Conservation (phyloP, 2,113 vertebrate genomes). For the Pelecanoides urinatrix region DNA sequence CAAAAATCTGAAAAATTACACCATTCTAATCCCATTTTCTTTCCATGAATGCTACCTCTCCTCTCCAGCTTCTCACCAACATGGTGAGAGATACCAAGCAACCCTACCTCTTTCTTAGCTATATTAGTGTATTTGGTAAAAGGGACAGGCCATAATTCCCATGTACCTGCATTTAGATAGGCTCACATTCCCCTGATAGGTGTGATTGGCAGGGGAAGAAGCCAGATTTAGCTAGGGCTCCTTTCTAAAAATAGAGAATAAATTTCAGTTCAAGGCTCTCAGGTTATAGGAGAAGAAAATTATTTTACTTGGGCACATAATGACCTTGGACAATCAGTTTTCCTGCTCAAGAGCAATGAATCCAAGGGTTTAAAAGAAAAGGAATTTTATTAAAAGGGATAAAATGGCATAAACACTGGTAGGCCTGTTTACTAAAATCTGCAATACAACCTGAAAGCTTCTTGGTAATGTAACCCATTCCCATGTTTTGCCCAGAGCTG, state of each 20-base stretch:
- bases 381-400: background rate
- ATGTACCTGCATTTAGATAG: background rate
- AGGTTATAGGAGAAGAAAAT: constrained; percentile 16
- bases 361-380: background rate
- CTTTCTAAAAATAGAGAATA: constrained; percentile 50
- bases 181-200: background rate
- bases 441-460: background rate
- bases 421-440: background rate
- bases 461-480: background rate
- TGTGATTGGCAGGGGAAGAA: background rate
- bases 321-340: constrained; percentile 28
- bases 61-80: background rate
- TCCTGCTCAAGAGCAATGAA: constrained; percentile 15
- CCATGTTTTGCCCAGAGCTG: background rate
- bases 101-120: background rate
- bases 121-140: background rate
- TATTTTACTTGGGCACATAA: background rate
- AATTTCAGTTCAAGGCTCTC: constrained; percentile 20
- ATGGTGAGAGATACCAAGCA: background rate
- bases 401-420: background rate
- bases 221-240: constrained; percentile 16
- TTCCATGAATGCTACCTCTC: background rate
- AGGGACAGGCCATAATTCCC: background rate
- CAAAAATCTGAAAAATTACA: background rate
- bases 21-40: background rate